These are phyloP conservation scores for Acanthurus tractus DNA, from an alignment of 2,797 vertebrate species.

Conservation along the genomic window DNA sequence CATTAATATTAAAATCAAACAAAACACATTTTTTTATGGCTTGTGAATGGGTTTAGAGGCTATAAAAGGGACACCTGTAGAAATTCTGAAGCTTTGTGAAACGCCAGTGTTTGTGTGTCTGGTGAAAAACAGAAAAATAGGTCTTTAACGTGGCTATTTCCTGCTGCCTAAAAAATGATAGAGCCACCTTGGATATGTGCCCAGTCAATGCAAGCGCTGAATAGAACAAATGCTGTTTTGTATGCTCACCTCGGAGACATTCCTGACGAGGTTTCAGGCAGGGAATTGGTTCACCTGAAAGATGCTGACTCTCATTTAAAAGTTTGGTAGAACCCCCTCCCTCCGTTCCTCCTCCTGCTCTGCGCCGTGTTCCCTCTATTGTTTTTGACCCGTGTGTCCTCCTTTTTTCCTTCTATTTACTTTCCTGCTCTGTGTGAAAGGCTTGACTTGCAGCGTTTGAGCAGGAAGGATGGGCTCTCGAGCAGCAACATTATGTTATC, in stretches of 20 bases:
- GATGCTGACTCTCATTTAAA: constrained; percentile 51
- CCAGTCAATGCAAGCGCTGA: constrained; percentile 20
- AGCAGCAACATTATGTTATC: constrained; percentile 57
- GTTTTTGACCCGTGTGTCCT: constrained; percentile 46
- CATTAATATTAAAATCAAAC: constrained; percentile 44
- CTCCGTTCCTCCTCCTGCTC: constrained; percentile 26
- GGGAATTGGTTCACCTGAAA: constrained; percentile 45
- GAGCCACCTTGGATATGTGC: constrained; percentile 25
- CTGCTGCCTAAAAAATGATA: neutral
- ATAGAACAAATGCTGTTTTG: constrained; percentile 36
- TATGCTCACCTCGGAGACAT: constrained; percentile 51
- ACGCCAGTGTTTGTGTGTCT: neutral
- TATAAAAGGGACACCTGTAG: neutral
- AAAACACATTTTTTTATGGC: neutral
- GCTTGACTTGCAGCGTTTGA: constrained; percentile 39
- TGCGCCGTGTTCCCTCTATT: constrained; percentile 13
- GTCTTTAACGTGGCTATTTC: constrained; percentile 15
- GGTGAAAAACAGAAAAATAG: neutral
- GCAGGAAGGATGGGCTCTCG: constrained; percentile 43
- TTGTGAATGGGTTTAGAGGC: neutral
- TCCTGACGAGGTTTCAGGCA: constrained; percentile 20
- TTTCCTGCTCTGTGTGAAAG: constrained; percentile 25
- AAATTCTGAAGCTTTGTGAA: constrained; percentile 4
- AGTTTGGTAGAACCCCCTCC: constrained; percentile 17
- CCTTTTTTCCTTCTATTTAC: constrained; percentile 35